These are phyloP conservation scores for Gymnobelideus leadbeateri DNA, from an alignment of 2,113 vertebrate species.

Conservation along the genomic window DNA sequence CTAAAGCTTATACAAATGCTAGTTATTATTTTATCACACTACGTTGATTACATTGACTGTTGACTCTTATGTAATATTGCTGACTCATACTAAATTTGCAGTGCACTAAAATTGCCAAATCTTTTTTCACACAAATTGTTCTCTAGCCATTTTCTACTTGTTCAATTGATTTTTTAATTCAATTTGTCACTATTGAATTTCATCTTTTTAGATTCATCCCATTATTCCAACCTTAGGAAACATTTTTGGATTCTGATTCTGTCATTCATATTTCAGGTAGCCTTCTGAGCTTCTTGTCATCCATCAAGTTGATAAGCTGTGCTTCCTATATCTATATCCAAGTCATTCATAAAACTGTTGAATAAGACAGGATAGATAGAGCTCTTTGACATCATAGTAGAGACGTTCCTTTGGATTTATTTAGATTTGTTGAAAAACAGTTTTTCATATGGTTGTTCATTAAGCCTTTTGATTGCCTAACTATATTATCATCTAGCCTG, in stretches of 20 bases:
- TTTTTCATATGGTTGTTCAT: not conserved
- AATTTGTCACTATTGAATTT: not conserved
- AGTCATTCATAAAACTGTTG: not conserved
- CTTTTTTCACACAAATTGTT: not conserved
- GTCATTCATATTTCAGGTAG: not conserved
- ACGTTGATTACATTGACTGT: not conserved
- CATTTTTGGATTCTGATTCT: not conserved
- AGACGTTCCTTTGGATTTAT: not conserved
- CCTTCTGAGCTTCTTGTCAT: not conserved
- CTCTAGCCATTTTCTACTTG: not conserved
- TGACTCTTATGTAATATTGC: not conserved
- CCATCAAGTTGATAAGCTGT: not conserved
- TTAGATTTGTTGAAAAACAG: not conserved
- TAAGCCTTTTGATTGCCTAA: not conserved
- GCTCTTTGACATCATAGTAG: not conserved
- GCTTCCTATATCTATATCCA: not conserved
- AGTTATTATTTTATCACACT: no score
- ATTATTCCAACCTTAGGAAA: not conserved
- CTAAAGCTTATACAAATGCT: not conserved
- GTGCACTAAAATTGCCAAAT: not conserved
- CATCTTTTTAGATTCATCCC: not conserved
- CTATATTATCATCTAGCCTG: not conserved
- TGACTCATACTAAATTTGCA: not conserved
- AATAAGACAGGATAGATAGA: not conserved
- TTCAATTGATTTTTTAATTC: not conserved